Evolutionary conservation across 2,888 invertebrate genomes (phyloP), one percentile per base, ranked within the genome.

Genomic region (Tiliacea aurago): DNA sequence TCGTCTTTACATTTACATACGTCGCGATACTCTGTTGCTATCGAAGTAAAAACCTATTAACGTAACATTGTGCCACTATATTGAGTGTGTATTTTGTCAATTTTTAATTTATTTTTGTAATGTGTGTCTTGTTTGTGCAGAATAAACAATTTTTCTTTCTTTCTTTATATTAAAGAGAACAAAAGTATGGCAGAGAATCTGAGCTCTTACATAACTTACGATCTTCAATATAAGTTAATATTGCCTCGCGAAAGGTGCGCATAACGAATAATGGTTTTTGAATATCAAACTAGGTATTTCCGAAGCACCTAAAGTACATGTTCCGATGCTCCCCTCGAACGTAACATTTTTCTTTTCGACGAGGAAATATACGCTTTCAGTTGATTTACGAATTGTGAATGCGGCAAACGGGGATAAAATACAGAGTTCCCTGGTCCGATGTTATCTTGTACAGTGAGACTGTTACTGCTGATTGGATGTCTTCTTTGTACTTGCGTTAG

Each of bases 291-390:
- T 85, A 86, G 80, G 76, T 85, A 84, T 80, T 80, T 79, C 80
- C 81, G 71, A 76, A 72, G 78, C 79, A 71, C 68, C 78, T 81
- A 82, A 85, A 87, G 76, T 85, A 85, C 72, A 82, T 79, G 83
- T 86, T 89, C 80, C 72, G 77, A 89, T 87, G 87, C 90, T 84
- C 28, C 85, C 74, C 86, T 84, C 88, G 89, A 86, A 88, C 81
- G 78, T 81, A 74, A 86, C 90, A 91, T 91, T 90, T 87, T 88
- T 91, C 91, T 91, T 88, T 78, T 76, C 74, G 75, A 86, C 80
- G 83, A 76, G 88, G 63, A 87, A 86, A 87, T 85, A 86, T 85
- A 85, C 73, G 82, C 74, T 66, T 47, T 51, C 61, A 66, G 72
- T 81, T 73, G 85, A 89, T 86, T 83, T 85, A 85, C 84, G 85